A percentile compares a stretch with the other conserved stretches of the same genome.
Evolutionary conservation across 2,888 invertebrate species (phyloP).

Genomic region (Synanthedon andrenaeformis): DNA sequence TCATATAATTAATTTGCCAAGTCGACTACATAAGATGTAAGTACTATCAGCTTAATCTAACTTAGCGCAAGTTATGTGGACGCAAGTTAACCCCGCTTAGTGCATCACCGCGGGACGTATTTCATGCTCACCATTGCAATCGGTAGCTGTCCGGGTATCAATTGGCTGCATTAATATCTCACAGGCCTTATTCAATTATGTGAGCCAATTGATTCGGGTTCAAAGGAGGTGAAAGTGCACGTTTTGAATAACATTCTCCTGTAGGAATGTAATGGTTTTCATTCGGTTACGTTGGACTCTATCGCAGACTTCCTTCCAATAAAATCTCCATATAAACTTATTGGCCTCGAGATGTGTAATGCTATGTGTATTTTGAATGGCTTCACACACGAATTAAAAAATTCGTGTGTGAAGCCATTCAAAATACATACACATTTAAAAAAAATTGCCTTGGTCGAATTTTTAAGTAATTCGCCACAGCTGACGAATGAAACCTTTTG

Average conservation of each 20-base stretch:
- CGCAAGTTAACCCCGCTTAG: neutral
- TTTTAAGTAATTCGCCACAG: too few species aligned
- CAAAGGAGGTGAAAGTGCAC: conserved; percentile 3
- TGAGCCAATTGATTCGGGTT: conserved; percentile 2
- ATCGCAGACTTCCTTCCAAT: neutral
- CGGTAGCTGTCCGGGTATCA: conserved; percentile 11
- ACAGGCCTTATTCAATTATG: conserved; percentile 9
- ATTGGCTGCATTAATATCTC: conserved; percentile 10
- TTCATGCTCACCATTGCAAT: conserved; percentile 4
- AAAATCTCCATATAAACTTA: too few species aligned
- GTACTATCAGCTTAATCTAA: too few species aligned
- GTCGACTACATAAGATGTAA: too few species aligned
- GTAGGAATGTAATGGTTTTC: neutral
- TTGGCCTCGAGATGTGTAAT: too few species aligned
- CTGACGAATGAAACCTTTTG: too few species aligned
- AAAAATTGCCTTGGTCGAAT: too few species aligned
- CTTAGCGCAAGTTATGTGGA: neutral
- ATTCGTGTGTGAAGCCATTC: too few species aligned
- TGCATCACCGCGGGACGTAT: conserved; percentile 1
- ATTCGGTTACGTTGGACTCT: neutral
- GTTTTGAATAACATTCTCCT: neutral
- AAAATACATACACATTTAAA: too few species aligned
- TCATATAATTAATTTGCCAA: too few species aligned
- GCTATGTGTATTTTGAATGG: too few species aligned
- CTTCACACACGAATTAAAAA: too few species aligned